phyloP scores from a whole-genome alignment of 2,888 invertebrate genomes.

The Abrostola tripartita region DNA sequence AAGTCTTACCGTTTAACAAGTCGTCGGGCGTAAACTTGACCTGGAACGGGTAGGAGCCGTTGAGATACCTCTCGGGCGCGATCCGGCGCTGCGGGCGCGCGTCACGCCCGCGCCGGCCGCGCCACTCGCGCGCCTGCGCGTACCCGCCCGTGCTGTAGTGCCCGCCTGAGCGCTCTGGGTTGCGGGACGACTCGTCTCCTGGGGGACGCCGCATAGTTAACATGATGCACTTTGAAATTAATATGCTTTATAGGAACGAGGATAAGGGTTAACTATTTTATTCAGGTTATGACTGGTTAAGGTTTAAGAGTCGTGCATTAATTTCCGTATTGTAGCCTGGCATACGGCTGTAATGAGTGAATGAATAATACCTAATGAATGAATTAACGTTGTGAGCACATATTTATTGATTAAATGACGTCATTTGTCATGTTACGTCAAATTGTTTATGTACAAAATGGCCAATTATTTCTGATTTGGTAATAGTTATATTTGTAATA shows the following conservation, averaged over 20 bases:
- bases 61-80: slow-evolving; percentile 91
- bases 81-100: slow-evolving; percentile 70
- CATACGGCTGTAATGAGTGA: no score
- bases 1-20: slow-evolving; percentile 85
- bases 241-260: neutral
- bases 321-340: no score
- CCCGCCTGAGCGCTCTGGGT: slow-evolving; percentile 37
- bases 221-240: neutral
- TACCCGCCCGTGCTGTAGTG: slow-evolving; percentile 34
- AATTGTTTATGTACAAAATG: no score
- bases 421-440: no score
- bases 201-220: neutral
- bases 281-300: no score
- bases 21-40: slow-evolving; percentile 90
- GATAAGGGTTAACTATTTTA: neutral
- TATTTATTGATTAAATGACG: no score
- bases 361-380: no score
- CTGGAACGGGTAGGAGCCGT: slow-evolving; percentile 90
- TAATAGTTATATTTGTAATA: no score
- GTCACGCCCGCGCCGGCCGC: slow-evolving; percentile 58
- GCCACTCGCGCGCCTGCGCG: slow-evolving; percentile 50
- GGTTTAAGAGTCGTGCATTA: no score
- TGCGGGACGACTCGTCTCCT: slow-evolving; percentile 49
- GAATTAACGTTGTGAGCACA: no score
- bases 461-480: no score